Evolutionary conservation across 2,113 vertebrate genomes (phyloP).

Genomic region (Heptranchias perlo): DNA sequence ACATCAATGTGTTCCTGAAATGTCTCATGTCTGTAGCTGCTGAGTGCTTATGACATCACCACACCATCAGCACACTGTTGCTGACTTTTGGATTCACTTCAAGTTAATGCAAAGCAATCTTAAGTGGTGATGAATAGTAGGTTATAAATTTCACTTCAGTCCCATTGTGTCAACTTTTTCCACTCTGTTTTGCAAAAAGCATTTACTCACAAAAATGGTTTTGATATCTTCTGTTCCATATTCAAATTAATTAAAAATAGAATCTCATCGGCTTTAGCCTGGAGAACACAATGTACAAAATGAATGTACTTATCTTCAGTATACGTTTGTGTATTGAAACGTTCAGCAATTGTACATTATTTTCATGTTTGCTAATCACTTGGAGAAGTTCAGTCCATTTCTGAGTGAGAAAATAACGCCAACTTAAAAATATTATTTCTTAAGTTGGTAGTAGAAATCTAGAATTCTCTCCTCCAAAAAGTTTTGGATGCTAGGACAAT

Average conservation of each 20-base stretch:
- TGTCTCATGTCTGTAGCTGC: background rate
- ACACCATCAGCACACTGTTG: background rate
- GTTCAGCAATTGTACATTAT: background rate
- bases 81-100: background rate
- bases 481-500: no score
- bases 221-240: background rate
- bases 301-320: background rate
- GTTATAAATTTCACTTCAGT: background rate
- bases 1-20: background rate
- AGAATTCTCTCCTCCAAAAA: no score
- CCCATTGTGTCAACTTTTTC: background rate
- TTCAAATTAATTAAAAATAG: background rate
- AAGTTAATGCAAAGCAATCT: no score
- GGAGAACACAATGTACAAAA: background rate
- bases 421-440: background rate
- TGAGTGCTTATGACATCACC: no score
- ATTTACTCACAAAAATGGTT: background rate
- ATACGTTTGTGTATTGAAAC: background rate
- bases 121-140: no score
- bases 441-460: no score
- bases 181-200: background rate
- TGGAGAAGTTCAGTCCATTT: no score
- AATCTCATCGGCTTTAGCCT: background rate
- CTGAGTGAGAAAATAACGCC: background rate
- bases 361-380: background rate